Base-by-base conservation (phyloP, 1,140 invertebrate genomes). In the Zaprionus africanus region DNA sequence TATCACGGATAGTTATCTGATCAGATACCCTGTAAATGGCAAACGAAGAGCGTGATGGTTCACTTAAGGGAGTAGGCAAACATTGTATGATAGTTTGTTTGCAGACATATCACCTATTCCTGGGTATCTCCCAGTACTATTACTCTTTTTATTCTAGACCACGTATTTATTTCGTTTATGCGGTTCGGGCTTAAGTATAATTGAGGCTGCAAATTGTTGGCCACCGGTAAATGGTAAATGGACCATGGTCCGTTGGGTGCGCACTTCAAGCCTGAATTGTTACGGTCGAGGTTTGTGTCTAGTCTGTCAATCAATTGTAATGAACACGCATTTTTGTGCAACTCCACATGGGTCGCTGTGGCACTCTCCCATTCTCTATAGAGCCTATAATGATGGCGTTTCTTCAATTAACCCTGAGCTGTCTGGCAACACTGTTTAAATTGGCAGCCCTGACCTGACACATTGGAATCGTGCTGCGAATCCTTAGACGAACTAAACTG, bases 291-390 rank as follows among this genome's bases (percentile, higher is more conserved):
- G 62, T 54, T 65, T 57, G 62, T 38, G 67, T 79, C 65, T 77
- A 63, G 76, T 76, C 83, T 82, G 83, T 87, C 83, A 86, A 86
- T 86, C 83, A 86, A 86, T 73, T 86, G 79, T 86, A 86, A 86
- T 86, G 83, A 86, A 86, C 87, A 86, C 83, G 83, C 82, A 86
- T 69, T 74, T 84, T 86, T 87, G 31, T 64, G 54, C 26, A 70
- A 59, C 59, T 70, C 67, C 54, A 41, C 36, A 66, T 57, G 64
- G 64, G 64, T 49, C 54, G 41, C n/a, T 54, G 54, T 36, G n/a
- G 34, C 62, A 31, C 61, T 67, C 60, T 61, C 54, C 53, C 46
- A 12, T 11, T 24, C 28, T 49, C 63, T 78, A 63, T 63, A 63
- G 51, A 51, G 31, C 34, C 49, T 34, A 65, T 65, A 58, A 62